Base-by-base conservation (phyloP, 2,888 invertebrate species). In the Coelopa pilipes region DNA sequence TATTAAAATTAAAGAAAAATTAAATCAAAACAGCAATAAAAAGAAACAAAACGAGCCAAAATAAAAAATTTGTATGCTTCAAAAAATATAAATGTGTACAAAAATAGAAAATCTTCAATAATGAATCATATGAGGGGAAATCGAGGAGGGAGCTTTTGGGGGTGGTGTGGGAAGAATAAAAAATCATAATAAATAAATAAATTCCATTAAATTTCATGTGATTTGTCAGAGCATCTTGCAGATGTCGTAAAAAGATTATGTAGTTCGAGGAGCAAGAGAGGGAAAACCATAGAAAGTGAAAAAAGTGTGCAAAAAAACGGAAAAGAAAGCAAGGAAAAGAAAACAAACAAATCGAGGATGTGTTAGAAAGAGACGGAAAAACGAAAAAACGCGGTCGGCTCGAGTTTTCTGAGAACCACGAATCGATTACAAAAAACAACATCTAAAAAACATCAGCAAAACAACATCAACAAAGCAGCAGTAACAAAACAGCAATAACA, bases 221-320 rank as follows among this genome's bases (percentile, higher is more conserved):
- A 75, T 75, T 75, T 70, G 72, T 72, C 72, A 75, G 66, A 19
- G 62, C 60, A 70, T 62, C 72, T 72, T 49, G 68, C n/a, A 60
- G 55, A 72, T 72, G 57, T 21, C 7, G 34, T 34, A 34, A 34
- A 34, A 34, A 34, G 34, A 34, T 34, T 34, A 34, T 34, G 7
- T 34, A 34, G 34, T 34, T 34, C 34, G 34, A 7, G 34, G 34
- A 34, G 34, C 2, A 34, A 34, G 4, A 34, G 34, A 34, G 34
- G 7, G 34, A 34, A 34, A 34, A n/a, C n/a, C 62, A 72, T 57
- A 72, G 63, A 75, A 60, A 49, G 47, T 24, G 21, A 57, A 13
- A 45, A 17, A 13, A 45, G 12, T 4, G 24, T n/a, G n/a, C n/a
- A 21, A n/a, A 21, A 7, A 68, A 55, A 57, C 17, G 55, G 12